Conservation (phyloP, 2,797 vertebrate genomes). For the Eurystomus glaucurus region DNA sequence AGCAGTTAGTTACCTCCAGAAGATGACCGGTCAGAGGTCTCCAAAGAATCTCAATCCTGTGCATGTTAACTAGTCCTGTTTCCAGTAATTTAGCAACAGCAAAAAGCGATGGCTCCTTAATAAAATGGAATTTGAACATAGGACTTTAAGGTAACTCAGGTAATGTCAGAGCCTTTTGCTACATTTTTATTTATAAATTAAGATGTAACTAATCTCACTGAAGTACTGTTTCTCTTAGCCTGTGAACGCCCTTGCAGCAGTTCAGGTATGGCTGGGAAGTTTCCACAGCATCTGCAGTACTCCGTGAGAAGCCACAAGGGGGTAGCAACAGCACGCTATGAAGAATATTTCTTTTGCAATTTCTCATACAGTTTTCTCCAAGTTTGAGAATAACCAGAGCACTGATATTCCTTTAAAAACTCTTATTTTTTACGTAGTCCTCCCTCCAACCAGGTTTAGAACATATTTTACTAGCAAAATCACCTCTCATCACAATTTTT, state of each 20-base stretch:
- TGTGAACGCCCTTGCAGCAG: background rate
- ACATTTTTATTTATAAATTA: too few species aligned
- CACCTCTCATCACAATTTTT: background rate
- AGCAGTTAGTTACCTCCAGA: constrained; percentile 90
- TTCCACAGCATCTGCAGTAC: background rate
- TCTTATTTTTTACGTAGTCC: accelerated
- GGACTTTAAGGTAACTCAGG: background rate
- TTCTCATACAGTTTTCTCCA: background rate
- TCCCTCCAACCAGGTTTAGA: background rate
- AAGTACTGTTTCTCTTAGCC: accelerated
- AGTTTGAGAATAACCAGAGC: background rate
- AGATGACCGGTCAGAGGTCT: constrained; percentile 96
- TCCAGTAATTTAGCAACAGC: constrained; percentile 98
- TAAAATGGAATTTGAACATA: background rate
- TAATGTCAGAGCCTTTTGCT: background rate
- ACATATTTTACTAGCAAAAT: background rate
- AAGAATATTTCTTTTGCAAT: background rate
- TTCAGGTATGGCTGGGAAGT: background rate
- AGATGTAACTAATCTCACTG: background rate
- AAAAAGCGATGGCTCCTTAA: constrained; percentile 96
- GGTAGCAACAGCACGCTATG: background rate
- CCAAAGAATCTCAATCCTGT: constrained; percentile 98
- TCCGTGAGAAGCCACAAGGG: background rate
- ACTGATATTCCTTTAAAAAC: accelerated
- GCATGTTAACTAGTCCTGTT: constrained; percentile 98